Evolutionary conservation across 2,113 vertebrate genomes (phyloP), one percentile per base, ranked within the genome.

Genomic region (Cephalopholis sonnerati): DNA sequence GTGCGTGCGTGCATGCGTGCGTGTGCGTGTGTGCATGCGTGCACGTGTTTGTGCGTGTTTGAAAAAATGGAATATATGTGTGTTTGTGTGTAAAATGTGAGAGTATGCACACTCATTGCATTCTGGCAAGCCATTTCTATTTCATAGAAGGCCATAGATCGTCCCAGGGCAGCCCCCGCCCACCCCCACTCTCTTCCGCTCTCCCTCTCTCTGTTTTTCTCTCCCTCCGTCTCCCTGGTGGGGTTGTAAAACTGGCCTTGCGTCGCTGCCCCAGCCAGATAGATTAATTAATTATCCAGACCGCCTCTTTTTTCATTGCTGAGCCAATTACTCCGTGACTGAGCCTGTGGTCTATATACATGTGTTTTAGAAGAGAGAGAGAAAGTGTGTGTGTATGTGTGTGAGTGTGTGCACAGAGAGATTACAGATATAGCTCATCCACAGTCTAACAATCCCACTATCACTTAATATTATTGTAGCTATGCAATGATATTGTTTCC

Each of bases 391-490:
- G 27, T 62, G 61, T 62, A 24, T 58, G 12, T 53, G 64, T 41
- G 73, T 73, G 74, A 36, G n/a, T 65, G 70, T 29, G 24, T 8
- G 20, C 39, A 20, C 93, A 93, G 94, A 95, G 94, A 96, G 97
- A 97, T 97, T 97, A 97, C 97, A 97, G 96, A 96, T 96, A 96
- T 96, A 95, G 96, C 96, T 97, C 95, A 96, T 96, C 80, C 58
- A 70, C 68, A 70, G 63, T 83, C 65, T 79, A 89, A 89, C 89
- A 84, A 77, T 83, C 79, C 66, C 73, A 79, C 83, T 53, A 73
- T 81, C 65, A 73, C 63, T 89, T 90, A 68, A 86, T 91, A 39
- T 84, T 53, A 59, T 44, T 85, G 81, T 27, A 73, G 65, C 74
- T 74, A 24, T 78, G 71, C 76, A 77, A 69, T 89, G 63, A 78